Base-by-base conservation (phyloP, 2,797 vertebrate species). In the Balearica regulorum region DNA sequence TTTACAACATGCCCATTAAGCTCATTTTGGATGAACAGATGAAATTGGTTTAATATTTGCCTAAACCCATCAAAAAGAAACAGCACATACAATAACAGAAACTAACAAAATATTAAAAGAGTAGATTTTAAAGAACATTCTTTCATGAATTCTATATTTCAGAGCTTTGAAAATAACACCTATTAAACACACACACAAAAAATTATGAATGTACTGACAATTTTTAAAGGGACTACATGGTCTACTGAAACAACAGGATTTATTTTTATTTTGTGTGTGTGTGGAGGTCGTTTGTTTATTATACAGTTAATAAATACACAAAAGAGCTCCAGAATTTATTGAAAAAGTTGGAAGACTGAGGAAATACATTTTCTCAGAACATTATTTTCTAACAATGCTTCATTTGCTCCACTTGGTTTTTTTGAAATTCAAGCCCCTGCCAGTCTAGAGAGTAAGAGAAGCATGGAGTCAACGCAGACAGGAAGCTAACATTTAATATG, bases 381-480 rank as follows among this genome's bases (percentile, higher is more conserved):
- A 72, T 70, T 82, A 54, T 48, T 88, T 82, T 79, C 55, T 93
- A 71, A 61, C 55, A 44, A 80, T 72, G 29, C 62, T 95, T 90
- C 83, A 77, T 93, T 94, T 80, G 46, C 43, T 70, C 10, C 18
- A 80, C 62, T 51, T 87, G 64, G 64, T 71, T 90, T 91, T 60
- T 61, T 64, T 90, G 37, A 73, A 54, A 83, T 65, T 70, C 66
- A 92, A 94, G 46, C 25, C 58, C 80, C 68, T 90, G 48, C 68
- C 90, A 93, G 13, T 77, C 72, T 77, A 83, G 62, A 97, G 41
- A 78, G 83, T 53, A 81, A 44, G 10, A 70, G 46, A 89, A 85
- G 93, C 87, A 88, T 64, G 92, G 87, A 94, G 70, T 93, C 83
- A 95, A 94, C 71, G 79, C 70, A 92, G 61, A 77, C 72, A 86